A percentile compares a stretch with the other conserved stretches of the same genome.
Conservation (phyloP, 2,113 vertebrate genomes). For the Camarhynchus parvulus region DNA sequence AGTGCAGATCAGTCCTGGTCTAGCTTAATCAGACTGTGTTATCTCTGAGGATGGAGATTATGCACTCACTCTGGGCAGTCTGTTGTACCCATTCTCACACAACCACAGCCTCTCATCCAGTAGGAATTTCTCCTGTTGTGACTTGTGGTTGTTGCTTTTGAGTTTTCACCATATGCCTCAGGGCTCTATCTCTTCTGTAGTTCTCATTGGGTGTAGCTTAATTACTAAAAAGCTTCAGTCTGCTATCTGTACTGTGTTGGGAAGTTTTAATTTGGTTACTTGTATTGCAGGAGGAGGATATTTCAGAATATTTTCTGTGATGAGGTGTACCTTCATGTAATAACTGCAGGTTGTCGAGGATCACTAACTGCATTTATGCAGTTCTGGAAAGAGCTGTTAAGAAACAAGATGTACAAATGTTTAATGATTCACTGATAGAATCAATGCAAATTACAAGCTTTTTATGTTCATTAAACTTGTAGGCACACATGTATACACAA, state of each 20-base stretch:
- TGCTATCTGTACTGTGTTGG: background rate
- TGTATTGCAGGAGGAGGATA: background rate
- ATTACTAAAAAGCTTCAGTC: background rate
- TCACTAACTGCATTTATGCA: background rate
- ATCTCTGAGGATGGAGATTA: background rate
- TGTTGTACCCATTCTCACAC: background rate
- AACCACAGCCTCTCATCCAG: background rate
- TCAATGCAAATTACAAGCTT: background rate
- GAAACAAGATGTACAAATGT: background rate
- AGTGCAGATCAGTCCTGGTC: background rate
- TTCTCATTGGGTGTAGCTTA: background rate
- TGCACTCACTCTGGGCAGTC: background rate
- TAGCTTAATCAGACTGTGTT: background rate
- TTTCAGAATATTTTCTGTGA: background rate
- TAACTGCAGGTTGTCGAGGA: background rate
- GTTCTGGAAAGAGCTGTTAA: background rate
- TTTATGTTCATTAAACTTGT: background rate
- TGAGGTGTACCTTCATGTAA: background rate
- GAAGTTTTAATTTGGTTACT: background rate
- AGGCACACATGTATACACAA: background rate
- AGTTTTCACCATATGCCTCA: rapidly evolving
- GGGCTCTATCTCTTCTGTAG: background rate
- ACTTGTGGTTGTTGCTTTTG: background rate
- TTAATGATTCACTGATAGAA: background rate
- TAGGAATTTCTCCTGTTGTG: background rate